Evolutionary conservation across 2,797 vertebrate species (phyloP).

Genomic region (Anolis apletophallus): DNA sequence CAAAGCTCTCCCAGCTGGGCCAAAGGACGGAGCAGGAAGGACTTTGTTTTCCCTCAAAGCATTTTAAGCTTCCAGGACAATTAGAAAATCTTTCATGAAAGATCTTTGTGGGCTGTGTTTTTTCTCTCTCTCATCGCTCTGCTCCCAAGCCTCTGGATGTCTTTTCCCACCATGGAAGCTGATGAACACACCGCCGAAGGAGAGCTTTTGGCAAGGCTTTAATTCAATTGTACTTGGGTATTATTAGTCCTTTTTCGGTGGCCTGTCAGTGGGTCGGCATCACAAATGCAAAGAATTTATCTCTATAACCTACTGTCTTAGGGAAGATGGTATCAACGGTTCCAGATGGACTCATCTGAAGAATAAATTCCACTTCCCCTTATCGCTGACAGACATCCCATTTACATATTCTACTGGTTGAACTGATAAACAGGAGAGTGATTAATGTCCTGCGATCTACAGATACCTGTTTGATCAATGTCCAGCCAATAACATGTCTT

Average conservation of each 20-base stretch:
- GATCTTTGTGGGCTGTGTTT: not conserved
- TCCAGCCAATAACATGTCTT: slow-evolving; percentile 91
- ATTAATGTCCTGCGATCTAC: slow-evolving; percentile 96
- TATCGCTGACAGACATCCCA: slow-evolving; percentile 95
- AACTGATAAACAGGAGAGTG: slow-evolving; percentile 91
- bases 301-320: slow-evolving; percentile 83
- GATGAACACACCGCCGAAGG: slow-evolving; percentile 42
- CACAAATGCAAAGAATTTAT: slow-evolving; percentile 76
- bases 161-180: slow-evolving; percentile 7
- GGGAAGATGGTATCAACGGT: slow-evolving; percentile 81
- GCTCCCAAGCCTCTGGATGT: slow-evolving; percentile 50
- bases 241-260: slow-evolving; percentile 7
- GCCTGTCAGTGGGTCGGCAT: slow-evolving; percentile 72
- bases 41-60: slow-evolving; percentile 27
- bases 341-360: slow-evolving; percentile 91
- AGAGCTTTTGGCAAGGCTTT: slow-evolving; percentile 53
- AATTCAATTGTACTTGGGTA: slow-evolving; percentile 73
- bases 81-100: slow-evolving; percentile 51
- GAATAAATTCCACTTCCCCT: slow-evolving; percentile 91
- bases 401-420: slow-evolving; percentile 97
- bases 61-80: slow-evolving; percentile 50
- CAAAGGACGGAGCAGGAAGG: slow-evolving; percentile 40
- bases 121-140: not conserved
- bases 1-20: slow-evolving; percentile 51
- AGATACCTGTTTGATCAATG: slow-evolving; percentile 97